phyloP scores from a whole-genome alignment of 1,140 invertebrate genomes.

The Eubasilissa regina region DNA sequence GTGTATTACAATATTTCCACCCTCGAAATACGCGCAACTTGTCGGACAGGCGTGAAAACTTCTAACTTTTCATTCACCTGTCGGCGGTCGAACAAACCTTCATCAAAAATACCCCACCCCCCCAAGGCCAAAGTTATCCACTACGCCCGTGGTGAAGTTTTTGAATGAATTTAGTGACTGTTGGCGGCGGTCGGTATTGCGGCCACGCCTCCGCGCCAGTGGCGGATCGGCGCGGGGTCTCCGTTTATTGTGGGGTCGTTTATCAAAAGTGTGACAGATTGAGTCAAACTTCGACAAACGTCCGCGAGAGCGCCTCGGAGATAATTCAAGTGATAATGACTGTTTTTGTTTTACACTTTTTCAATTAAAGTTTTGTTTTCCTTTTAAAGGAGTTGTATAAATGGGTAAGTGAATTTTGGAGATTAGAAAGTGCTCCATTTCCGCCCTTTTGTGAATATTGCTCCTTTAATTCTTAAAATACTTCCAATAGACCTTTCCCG shows the following conservation, averaged over 20 bases:
- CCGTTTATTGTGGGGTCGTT: not conserved
- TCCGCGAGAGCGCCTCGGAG: too few species aligned
- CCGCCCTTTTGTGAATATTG: too few species aligned
- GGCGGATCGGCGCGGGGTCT: not conserved
- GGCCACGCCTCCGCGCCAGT: not conserved
- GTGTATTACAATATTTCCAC: not conserved
- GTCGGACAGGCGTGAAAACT: not conserved
- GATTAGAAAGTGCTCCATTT: too few species aligned
- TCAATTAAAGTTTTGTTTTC: too few species aligned
- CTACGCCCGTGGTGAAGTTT: not conserved
- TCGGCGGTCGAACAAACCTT: constrained; percentile 11
- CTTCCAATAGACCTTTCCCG: too few species aligned
- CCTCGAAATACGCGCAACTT: not conserved
- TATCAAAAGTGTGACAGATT: constrained; percentile 3
- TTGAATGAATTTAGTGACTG: constrained; percentile 13
- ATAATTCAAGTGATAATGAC: too few species aligned
- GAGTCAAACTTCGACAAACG: not conserved
- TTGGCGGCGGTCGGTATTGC: not conserved
- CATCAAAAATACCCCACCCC: constrained; percentile 1
- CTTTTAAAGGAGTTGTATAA: too few species aligned
- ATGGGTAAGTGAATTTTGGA: too few species aligned
- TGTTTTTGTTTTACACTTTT: too few species aligned
- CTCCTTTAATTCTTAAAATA: too few species aligned
- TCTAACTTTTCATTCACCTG: constrained; percentile 1
- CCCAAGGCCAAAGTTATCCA: not conserved